Base-by-base conservation (phyloP, 1,140 invertebrate genomes). In the Tetragnatha versicolor region DNA sequence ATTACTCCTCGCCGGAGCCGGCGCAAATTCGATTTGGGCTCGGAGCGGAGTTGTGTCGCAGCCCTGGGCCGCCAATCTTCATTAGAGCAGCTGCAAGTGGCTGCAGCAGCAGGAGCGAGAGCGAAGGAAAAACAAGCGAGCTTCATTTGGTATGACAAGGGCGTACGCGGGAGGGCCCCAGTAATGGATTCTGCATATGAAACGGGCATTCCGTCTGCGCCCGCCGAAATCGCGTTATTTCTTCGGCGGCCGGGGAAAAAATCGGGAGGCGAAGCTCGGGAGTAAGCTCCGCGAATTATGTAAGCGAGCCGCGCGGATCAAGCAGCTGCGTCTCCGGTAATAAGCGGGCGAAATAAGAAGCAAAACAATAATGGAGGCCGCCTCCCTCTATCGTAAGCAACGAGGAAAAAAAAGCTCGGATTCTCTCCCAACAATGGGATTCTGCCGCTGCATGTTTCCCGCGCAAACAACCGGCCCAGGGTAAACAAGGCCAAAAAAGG, bases 161-260 rank as follows among this genome's bases (percentile, higher is more conserved):
- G 65, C 63, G 76, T 68, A 68, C 76, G 58, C 63, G 58, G 76
- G 61, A 31, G 55, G 47, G 53, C 53, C 49, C 47, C 58, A 69
- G 76, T 78, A 78, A 78, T 78, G 76, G 76, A 68, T 69, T 69
- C 76, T 78, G 76, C 76, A 78, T 78, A 78, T 68, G 63, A 78
- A 78, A 78, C 76, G 65, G 76, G 65, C 76, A 60, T 78, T 77
- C 73, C 73, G 33, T 65, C 22, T 17, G 17, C 73, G 29, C 39
- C 76, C 42, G 7, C 27, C 29, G n/a, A 78, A 69, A 78, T 78
- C 76, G 65, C 20, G 63, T 77, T 77, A 77, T 66, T 53, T 49
- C 60, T 53, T 53, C 55, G 42, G 73, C 42, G 70, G 70, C 58
- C 33, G 49, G 27, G 47, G 12, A 42, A 55, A 70, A 70, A 70